Evolutionary conservation across 2,888 invertebrate genomes (phyloP).

Genomic region (Drosophila eohydei): DNA sequence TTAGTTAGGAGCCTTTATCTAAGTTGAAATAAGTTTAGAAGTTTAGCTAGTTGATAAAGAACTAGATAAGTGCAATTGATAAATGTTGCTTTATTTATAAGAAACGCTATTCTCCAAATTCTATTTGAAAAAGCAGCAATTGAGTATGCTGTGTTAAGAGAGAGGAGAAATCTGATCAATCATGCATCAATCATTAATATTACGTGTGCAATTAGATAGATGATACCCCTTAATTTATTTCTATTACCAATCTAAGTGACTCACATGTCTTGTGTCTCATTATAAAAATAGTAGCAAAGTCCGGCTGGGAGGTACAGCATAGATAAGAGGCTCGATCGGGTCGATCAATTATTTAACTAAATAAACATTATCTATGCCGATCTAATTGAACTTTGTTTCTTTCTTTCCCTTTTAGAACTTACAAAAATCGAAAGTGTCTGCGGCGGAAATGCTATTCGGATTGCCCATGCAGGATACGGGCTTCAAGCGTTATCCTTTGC

Average conservation of each 20-base stretch:
- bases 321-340: slow-evolving; percentile 25
- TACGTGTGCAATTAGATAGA: neutral
- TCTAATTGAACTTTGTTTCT: slow-evolving; percentile 21
- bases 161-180: neutral
- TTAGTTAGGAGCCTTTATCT: neutral
- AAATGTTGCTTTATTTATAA: neutral
- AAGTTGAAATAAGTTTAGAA: neutral
- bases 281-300: slow-evolving; percentile 13
- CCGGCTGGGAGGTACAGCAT: slow-evolving; percentile 5
- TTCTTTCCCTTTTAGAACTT: slow-evolving; percentile 87
- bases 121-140: neutral
- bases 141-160: neutral
- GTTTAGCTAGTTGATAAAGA: neutral
- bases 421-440: slow-evolving; percentile 93
- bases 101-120: neutral
- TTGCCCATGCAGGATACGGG: slow-evolving; percentile 96
- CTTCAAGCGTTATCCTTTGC: slow-evolving; percentile 93
- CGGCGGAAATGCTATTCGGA: slow-evolving; percentile 96
- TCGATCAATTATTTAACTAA: slow-evolving; percentile 12
- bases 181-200: slow-evolving; percentile 4
- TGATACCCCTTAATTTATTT: neutral
- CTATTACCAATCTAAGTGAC: slow-evolving; percentile 10
- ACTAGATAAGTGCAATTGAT: neutral
- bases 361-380: slow-evolving; percentile 2
- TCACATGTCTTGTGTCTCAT: slow-evolving; percentile 12